Percentiles rank a stretch among this genome's conserved stretches.
Conservation (phyloP, 2,888 invertebrate species). For the Habroteleia sp. region DNA sequence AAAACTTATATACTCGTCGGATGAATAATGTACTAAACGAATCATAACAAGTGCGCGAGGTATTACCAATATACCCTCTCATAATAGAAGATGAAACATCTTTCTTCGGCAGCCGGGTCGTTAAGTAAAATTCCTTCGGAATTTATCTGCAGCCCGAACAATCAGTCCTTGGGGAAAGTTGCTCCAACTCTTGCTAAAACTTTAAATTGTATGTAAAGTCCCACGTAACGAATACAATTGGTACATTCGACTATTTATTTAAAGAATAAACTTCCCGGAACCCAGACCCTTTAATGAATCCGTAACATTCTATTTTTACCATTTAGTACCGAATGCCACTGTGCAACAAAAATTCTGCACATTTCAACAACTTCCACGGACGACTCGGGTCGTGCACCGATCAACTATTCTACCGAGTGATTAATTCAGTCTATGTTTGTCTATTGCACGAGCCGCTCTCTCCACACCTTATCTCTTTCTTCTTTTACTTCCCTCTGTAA, state of each 20-base stretch:
- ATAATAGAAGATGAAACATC: conserved; percentile 60
- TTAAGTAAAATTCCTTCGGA: conserved; percentile 59
- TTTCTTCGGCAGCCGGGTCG: conserved; percentile 48
- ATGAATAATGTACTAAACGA: conserved; percentile 59
- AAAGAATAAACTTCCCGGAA: conserved; percentile 60
- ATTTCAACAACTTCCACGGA: too few species aligned
- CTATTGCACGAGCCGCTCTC: too few species aligned
- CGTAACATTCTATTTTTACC: conserved; percentile 40
- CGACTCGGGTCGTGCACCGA: too few species aligned
- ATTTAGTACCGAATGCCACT: too few species aligned
- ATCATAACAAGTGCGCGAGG: conserved; percentile 50
- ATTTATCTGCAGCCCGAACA: conserved; percentile 62
- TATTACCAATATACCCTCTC: conserved; percentile 53
- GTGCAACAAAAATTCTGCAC: too few species aligned
- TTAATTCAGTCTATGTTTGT: too few species aligned
- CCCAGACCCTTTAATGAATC: conserved; percentile 54
- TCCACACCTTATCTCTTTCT: too few species aligned
- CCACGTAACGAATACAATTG: conserved; percentile 63
- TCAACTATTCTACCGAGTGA: too few species aligned
- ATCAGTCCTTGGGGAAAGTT: conserved; percentile 63
- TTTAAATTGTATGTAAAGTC: conserved; percentile 65
- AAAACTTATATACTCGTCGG: conserved; percentile 47
- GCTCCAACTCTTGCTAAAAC: conserved; percentile 59
- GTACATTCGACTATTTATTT: conserved; percentile 62
- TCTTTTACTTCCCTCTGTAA: too few species aligned